Evolutionary conservation across 2,888 invertebrate genomes (phyloP).

Genomic region (Mythimna pallens): DNA sequence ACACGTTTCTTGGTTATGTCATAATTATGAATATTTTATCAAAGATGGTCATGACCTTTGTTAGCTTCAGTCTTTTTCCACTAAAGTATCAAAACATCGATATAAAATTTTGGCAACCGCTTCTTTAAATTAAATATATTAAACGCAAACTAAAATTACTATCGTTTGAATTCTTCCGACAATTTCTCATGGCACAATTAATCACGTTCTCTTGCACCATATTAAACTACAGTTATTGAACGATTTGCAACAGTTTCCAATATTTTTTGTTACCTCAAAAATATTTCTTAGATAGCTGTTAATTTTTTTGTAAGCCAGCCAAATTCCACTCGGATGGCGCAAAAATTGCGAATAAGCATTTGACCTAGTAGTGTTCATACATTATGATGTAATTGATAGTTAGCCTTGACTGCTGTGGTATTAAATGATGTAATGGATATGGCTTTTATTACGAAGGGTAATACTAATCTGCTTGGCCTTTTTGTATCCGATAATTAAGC

Average conservation of each 20-base stretch:
- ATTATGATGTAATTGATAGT: conserved; percentile 49
- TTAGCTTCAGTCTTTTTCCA: not conserved
- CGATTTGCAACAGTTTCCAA: conserved; percentile 51
- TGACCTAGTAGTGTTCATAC: conserved; percentile 41
- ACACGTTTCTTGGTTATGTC: conserved; percentile 1
- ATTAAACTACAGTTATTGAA: conserved; percentile 33
- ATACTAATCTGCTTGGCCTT: conserved; percentile 12
- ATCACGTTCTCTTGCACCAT: conserved; percentile 54
- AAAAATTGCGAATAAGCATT: conserved; percentile 39
- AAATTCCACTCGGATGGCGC: conserved; percentile 35
- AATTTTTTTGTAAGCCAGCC: conserved; percentile 27
- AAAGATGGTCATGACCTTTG: conserved; percentile 17
- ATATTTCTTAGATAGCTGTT: conserved; percentile 37
- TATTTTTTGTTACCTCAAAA: conserved; percentile 44
- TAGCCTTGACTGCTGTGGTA: conserved; percentile 44
- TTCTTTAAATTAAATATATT: not conserved
- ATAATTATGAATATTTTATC: conserved; percentile 26
- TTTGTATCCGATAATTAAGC: not conserved
- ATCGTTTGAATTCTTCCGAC: not conserved
- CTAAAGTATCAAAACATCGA: not conserved
- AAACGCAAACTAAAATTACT: not conserved
- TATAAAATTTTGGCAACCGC: not conserved
- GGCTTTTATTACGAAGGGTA: conserved; percentile 29
- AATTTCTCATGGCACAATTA: not conserved
- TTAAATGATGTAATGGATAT: conserved; percentile 40